A percentile compares a stretch with the other conserved stretches of the same genome.
Evolutionary conservation across 2,888 invertebrate genomes (phyloP).

Genomic region (Lamellibrachia satsuma): DNA sequence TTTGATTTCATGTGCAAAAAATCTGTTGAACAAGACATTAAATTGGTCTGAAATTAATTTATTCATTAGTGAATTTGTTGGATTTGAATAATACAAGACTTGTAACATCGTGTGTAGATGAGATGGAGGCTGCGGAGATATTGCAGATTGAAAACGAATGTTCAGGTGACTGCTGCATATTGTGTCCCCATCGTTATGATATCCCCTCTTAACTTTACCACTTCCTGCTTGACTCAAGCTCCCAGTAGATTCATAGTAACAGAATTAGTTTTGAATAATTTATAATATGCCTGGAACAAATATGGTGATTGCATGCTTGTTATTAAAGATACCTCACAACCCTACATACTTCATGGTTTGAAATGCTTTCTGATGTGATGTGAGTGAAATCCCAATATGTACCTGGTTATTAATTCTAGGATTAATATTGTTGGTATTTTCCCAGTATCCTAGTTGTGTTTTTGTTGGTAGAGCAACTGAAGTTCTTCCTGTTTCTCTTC

Average conservation of each 20-base stretch:
- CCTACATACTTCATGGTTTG: background rate
- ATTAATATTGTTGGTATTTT: background rate
- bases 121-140: background rate
- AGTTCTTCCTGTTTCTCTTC: too few species aligned
- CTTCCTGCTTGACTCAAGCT: background rate
- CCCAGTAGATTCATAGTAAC: background rate
- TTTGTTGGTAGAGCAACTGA: too few species aligned
- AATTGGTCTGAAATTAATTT: too few species aligned
- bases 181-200: background rate
- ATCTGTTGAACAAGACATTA: too few species aligned
- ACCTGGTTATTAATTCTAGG: too few species aligned
- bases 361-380: background rate
- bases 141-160: background rate
- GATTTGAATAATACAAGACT: background rate
- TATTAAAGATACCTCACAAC: background rate
- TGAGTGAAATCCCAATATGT: background rate
- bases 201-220: background rate
- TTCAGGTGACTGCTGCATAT: background rate
- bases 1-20: too few species aligned
- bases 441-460: background rate
- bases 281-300: background rate
- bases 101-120: background rate
- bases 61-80: background rate
- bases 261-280: background rate
- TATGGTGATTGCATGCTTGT: background rate